Evolutionary conservation across 2,113 vertebrate genomes (phyloP).

Genomic region (Tupaia tana): DNA sequence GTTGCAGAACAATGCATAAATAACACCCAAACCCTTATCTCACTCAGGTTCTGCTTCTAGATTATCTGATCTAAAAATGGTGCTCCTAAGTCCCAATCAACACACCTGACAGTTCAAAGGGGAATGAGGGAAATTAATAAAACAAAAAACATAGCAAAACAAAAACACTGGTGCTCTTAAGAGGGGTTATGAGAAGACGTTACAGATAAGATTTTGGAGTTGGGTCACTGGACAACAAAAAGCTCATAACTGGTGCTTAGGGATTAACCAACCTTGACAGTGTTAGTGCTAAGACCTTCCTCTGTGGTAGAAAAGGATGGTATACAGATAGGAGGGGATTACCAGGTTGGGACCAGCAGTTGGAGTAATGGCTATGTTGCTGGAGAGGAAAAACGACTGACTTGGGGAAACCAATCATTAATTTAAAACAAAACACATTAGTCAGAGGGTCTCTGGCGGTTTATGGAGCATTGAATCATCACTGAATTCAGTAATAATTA

Average conservation of each 20-base stretch:
- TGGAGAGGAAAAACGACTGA: constrained; percentile 3
- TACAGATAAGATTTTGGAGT: background rate
- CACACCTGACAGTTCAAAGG: too few species aligned
- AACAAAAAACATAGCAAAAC: too few species aligned
- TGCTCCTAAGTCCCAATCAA: background rate
- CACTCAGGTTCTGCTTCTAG: background rate
- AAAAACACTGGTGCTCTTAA: background rate
- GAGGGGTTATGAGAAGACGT: background rate
- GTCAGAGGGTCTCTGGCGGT: background rate
- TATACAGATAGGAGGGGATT: background rate
- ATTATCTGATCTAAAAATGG: background rate
- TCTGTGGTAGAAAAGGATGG: background rate
- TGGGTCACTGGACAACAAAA: background rate
- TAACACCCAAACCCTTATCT: background rate
- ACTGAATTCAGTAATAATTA: constrained; percentile 7
- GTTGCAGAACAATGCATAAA: background rate
- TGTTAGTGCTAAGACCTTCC: background rate
- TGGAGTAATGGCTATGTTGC: too few species aligned
- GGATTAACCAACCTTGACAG: background rate
- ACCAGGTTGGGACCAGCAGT: background rate
- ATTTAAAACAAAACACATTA: background rate
- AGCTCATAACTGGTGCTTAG: background rate
- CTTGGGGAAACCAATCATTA: background rate
- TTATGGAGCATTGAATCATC: background rate
- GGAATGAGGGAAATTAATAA: too few species aligned